phyloP scores from a whole-genome alignment of 2,797 vertebrate species.

The Limosa lapponica region DNA sequence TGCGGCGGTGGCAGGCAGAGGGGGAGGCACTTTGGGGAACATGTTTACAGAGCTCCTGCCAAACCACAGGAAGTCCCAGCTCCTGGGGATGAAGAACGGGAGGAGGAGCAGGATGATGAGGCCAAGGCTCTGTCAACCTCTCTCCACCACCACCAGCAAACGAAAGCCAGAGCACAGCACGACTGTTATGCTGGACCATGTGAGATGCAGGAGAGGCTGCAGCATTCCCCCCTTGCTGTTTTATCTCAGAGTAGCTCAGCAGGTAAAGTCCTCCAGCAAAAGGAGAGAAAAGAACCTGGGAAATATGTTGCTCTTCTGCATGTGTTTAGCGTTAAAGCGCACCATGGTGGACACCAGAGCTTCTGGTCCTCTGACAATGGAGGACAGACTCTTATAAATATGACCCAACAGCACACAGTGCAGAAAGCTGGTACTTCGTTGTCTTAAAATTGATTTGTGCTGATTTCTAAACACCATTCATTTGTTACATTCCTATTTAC shows the following conservation, averaged over 20 bases:
- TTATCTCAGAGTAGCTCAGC: not conserved
- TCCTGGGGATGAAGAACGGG: conserved; percentile 20
- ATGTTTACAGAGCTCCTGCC: conserved; percentile 63
- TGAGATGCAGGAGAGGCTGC: not conserved
- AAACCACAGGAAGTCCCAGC: conserved; percentile 69
- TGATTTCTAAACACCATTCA: not conserved
- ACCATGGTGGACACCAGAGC: not conserved
- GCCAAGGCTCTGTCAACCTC: conserved; percentile 28
- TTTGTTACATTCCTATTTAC: not conserved
- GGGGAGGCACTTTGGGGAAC: conserved; percentile 28
- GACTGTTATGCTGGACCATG: not conserved
- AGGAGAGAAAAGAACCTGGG: not conserved
- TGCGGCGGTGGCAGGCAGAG: not conserved
- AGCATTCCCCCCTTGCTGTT: not conserved
- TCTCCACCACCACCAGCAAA: not conserved
- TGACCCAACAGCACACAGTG: not conserved
- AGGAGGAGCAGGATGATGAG: conserved; percentile 24
- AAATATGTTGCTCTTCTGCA: not conserved
- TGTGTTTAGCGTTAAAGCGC: not conserved
- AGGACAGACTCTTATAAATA: not conserved
- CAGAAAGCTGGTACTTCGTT: not conserved
- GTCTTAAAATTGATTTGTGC: not conserved
- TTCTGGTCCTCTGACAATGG: not conserved
- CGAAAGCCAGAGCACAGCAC: not conserved
- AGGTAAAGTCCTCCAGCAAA: not conserved